Evolutionary conservation across 2,888 invertebrate genomes (phyloP), one percentile per base, ranked within the genome.

Genomic region (Ophion costatus): DNA sequence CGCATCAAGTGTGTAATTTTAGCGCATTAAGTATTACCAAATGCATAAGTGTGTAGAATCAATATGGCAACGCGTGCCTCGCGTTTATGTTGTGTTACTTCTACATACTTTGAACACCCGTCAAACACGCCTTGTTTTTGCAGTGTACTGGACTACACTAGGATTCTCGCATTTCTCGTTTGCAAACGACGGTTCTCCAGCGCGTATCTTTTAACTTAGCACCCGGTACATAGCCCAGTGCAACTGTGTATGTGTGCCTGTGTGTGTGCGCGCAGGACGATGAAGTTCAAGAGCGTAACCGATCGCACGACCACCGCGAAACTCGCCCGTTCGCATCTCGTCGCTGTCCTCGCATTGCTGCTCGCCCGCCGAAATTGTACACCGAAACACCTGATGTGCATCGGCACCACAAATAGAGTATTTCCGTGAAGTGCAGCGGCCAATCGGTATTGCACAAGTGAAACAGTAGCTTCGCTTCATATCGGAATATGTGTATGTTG

Each of bases 271-370:
- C 10, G 38, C 57, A 80, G 67, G 70, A 85, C 71, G 85, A 85
- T 85, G 85, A 82, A 85, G 82, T 82, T 82, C 80, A 85, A 85
- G 85, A 85, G 85, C 85, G 85, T 85, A 85, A 85, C 82, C 82
- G 85, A 85, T 85, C 85, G 82, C 63, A 17, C 76, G 85, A 82
- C 82, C 85, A 85, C 85, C 82, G 56, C 80, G 82, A 85, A 85
- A 85, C 82, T 82, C 76, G 51, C 73, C 45, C 61, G 17, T 45
- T 61, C 61, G 22, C 38, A 56, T 76, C 38, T 71, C 73, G 11
- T 17, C 64, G 45, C 45, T 51, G 29, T 63, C n/a, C 70, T 22
- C 71, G 51, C 38, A 29, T 56, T 33, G 78, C 45, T 78, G 69
- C 42, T 67, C 11, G 9, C 11, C 51, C 77, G 22, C 56, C 76